Evolutionary conservation across 2,797 vertebrate species (phyloP).

Genomic region (Cichlasoma orientale): DNA sequence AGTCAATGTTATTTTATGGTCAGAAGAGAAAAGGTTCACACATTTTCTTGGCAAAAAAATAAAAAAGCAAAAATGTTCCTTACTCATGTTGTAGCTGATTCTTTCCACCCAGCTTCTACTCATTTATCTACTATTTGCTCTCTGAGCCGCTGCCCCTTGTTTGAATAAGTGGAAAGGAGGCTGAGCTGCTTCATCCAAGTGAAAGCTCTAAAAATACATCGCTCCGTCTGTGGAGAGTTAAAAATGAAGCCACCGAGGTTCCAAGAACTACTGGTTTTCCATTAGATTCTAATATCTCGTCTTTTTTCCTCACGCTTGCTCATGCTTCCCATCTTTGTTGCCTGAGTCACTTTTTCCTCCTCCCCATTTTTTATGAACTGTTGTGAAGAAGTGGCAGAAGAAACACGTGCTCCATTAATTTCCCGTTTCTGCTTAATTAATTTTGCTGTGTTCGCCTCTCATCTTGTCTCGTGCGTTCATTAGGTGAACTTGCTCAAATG

Average conservation of each 20-base stretch:
- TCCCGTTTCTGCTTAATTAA: constrained; percentile 58
- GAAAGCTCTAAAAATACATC: constrained; percentile 62
- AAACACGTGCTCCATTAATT: constrained; percentile 46
- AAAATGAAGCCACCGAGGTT: constrained; percentile 56
- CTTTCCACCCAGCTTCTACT: background rate
- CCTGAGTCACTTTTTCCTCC: constrained; percentile 33
- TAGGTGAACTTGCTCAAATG: constrained; percentile 47
- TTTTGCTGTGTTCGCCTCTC: constrained; percentile 37
- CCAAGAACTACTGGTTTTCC: constrained; percentile 47
- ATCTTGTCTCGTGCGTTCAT: constrained; percentile 39
- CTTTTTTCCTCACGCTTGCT: constrained; percentile 16
- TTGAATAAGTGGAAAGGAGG: constrained; percentile 43
- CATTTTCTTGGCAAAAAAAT: background rate
- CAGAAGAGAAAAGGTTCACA: constrained; percentile 12
- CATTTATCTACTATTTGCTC: constrained; percentile 14
- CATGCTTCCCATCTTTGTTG: constrained; percentile 22
- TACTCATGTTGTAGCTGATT: background rate
- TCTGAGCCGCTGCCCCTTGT: constrained; percentile 20
- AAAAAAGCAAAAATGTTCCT: background rate
- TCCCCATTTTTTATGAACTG: constrained; percentile 38
- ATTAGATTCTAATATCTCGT: constrained; percentile 36
- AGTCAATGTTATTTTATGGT: constrained; percentile 22
- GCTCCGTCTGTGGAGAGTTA: constrained; percentile 46
- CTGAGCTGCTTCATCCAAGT: constrained; percentile 46
- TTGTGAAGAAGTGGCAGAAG: constrained; percentile 27